phyloP scores from a whole-genome alignment of 2,113 vertebrate genomes.

The Cervus canadensis region DNA sequence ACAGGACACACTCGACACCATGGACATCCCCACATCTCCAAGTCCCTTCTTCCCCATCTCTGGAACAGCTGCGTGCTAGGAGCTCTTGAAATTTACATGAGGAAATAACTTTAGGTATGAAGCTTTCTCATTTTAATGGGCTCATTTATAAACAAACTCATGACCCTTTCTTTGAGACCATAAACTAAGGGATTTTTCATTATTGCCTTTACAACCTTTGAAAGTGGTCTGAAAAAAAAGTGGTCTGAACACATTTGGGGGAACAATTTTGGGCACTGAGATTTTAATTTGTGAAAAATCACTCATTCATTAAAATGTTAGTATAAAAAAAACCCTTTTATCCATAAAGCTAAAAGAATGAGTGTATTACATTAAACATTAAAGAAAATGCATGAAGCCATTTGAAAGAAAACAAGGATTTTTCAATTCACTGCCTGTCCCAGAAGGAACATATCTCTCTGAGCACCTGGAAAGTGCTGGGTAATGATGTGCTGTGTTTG shows the following conservation, averaged over 20 bases:
- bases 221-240: background rate
- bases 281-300: background rate
- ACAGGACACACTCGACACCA: background rate
- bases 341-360: background rate
- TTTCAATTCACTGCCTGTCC: constrained; percentile 14
- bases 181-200: background rate
- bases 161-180: background rate
- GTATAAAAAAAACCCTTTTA: background rate
- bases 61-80: background rate
- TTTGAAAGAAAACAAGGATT: constrained; percentile 1
- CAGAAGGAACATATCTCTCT: background rate
- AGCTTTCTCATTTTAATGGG: background rate
- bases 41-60: background rate
- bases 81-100: background rate
- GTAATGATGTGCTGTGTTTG: background rate
- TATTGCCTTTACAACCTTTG: background rate
- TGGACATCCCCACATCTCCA: rapidly evolving
- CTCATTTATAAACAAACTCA: background rate
- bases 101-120: background rate
- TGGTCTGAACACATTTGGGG: background rate
- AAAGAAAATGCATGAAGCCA: constrained; percentile 22
- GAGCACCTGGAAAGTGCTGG: constrained; percentile 52
- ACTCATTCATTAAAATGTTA: background rate
- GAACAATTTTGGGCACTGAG: background rate
- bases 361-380: background rate